Base-by-base conservation (phyloP, 1,140 invertebrate genomes). In the Phymastichus coffea region DNA sequence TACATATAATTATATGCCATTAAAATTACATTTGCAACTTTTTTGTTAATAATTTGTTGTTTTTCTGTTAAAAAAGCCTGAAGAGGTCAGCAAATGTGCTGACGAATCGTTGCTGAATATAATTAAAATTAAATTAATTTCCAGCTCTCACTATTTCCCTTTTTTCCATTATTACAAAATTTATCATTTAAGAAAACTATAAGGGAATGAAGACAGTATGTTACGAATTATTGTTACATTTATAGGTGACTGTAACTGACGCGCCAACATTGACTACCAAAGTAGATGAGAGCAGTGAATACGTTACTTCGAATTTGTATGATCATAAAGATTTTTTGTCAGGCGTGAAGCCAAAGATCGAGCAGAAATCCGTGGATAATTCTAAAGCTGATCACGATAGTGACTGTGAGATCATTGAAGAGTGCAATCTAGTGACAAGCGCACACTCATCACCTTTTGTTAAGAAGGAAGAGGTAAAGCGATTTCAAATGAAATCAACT, bases 321-420 rank as follows among this genome's bases (percentile, higher is more conserved):
- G 74, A 79, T 35, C 70, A 72, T 62, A 64, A 63, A 2, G 67
- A 73, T 8, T 56, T 77, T 0, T 19, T 77, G 2, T 23, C 25
- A 6, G 37, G 23, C n/a, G 70, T 66, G 7, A 66, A 47, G 14
- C 19, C 57, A 1, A 49, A n/a, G n/a, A n/a, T 14, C 2, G 38
- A 20, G 0, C 38, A 26, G 9, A 63, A 49, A 3, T 2, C 43
- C 2, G 7, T 9, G 4, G 56, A 52, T 0, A 33, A 37, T 7
- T 37, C 6, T n/a, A 66, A 64, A 54, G 38, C 15, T 1, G 66
- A 74, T 12, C 67, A 70, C 1, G 76, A 78, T 38, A 77, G 74
- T 56, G 76, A 77, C 30, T 68, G 77, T 23, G 76, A 78, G 28
- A 76, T 78, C 7, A 60, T 78, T n/a, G 74, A 72, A 23, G 67